phyloP scores from a whole-genome alignment of 2,797 vertebrate species.

The Chiloscyllium punctatum region DNA sequence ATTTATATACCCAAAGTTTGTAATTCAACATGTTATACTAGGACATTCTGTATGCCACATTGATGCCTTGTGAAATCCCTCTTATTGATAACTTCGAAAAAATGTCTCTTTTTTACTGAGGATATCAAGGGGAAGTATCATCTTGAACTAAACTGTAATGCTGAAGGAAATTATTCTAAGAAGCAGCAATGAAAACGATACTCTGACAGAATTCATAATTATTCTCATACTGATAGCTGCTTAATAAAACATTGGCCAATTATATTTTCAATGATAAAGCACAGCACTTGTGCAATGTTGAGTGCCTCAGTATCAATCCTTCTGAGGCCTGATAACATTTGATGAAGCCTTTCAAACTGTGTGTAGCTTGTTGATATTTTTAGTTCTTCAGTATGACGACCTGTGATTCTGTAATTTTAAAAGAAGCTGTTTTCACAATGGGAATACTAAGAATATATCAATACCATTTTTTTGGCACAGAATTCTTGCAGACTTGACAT shows the following conservation, averaged over 20 bases:
- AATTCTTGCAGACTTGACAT: neutral
- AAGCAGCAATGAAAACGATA: neutral
- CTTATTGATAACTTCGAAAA: neutral
- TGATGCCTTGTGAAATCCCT: neutral
- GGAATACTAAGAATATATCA: neutral
- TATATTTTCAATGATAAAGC: neutral
- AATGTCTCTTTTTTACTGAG: neutral
- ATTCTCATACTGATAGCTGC: conserved; percentile 6
- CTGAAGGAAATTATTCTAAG: neutral
- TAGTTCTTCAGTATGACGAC: neutral
- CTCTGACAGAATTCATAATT: neutral
- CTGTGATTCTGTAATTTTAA: neutral
- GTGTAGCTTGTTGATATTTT: neutral
- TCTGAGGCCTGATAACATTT: neutral
- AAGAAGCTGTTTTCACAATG: neutral
- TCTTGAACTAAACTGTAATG: neutral
- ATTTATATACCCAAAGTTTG: neutral
- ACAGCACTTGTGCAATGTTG: neutral
- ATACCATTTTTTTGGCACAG: neutral
- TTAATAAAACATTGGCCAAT: conserved; percentile 22
- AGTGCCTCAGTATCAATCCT: neutral
- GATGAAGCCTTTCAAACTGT: conserved; percentile 5
- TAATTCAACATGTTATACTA: neutral
- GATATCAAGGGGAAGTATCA: neutral
- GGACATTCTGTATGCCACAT: neutral